Evolutionary conservation across 2,113 vertebrate genomes (phyloP), one percentile per base, ranked within the genome.

Genomic region (Pontoporia blainvillei): DNA sequence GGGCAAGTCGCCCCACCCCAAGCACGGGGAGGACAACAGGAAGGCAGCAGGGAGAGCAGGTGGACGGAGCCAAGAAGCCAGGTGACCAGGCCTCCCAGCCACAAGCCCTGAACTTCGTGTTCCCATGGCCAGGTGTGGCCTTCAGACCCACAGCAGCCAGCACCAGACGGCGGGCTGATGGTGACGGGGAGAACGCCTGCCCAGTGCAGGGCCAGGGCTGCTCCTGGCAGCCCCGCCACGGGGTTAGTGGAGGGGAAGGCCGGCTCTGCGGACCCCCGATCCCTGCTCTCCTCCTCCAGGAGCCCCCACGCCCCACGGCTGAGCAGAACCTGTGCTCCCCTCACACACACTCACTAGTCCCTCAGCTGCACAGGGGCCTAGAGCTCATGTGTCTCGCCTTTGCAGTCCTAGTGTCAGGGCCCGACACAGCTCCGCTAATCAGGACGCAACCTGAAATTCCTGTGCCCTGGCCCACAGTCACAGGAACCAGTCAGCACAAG

Each of bases 1-100:
- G 39, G 3, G 11, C 0, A 0, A 71, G 20, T 36, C 13, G 36
- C 29, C 6, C 1, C 8, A 12, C 20, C 81, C 86, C 4, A 9
- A 61, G 36, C 20, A 20, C 5, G 8, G 52, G 41, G 18, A 44
- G 49, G 46, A 17, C 89, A 62, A 62, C 0, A 4, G 36, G 12
- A 81, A 78, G 20, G 44, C 59, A 49, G n/a, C 64, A 49, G 79
- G 14, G n/a, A 29, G 11, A 71, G 2, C 46, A 2, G 69, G 76
- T 9, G 8, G 54, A 52, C 36, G 36, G 39, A 44, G 79, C 57
- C 0, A 21, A 52, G 18, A 20, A 34, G 17, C 66, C 84, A 73
- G 79, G 59, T 39, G 49, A 8, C 8, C 1, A 18, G 44, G 34
- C 71, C 4, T 31, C 59, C 67, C 44, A 36, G 66, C 21, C 52